A percentile compares a stretch with the other conserved stretches of the same genome.
Evolutionary conservation across 2,888 invertebrate genomes (phyloP).

Genomic region (Lymantria monacha): DNA sequence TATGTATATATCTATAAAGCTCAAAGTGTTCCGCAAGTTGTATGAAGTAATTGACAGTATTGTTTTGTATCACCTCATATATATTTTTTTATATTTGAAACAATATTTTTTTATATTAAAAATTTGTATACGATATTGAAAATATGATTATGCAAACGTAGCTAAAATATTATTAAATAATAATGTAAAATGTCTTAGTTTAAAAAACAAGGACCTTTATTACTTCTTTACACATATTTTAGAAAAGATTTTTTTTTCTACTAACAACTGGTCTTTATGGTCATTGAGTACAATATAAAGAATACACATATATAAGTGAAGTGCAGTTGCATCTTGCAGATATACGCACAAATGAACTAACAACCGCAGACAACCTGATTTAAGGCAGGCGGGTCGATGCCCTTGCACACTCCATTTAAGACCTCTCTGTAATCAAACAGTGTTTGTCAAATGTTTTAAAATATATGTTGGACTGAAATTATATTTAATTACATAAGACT

Average conservation of each 20-base stretch:
- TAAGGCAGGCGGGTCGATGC: constrained; percentile 60
- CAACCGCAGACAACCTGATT: constrained; percentile 69
- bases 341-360: constrained; percentile 51
- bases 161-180: too few relatives aligned
- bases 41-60: constrained; percentile 16
- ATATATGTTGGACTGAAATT: too few relatives aligned
- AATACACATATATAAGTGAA: constrained; percentile 18
- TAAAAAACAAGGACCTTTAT: background rate
- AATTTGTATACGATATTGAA: background rate
- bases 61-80: constrained; percentile 23
- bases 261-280: constrained; percentile 10
- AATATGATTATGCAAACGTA: background rate
- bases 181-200: background rate
- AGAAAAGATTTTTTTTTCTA: constrained; percentile 5
- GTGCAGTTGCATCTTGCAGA: constrained; percentile 45
- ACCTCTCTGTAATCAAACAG: constrained; percentile 23
- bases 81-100: constrained; percentile 4
- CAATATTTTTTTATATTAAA: background rate
- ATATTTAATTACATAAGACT: too few relatives aligned
- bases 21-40: constrained; percentile 4
- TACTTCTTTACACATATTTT: constrained; percentile 1
- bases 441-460: constrained; percentile 29
- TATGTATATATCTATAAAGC: constrained; percentile 4
- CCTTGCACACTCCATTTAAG: constrained; percentile 38
- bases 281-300: constrained; percentile 20